Conservation (phyloP, 2,113 vertebrate species). For the Cottus gobio region DNA sequence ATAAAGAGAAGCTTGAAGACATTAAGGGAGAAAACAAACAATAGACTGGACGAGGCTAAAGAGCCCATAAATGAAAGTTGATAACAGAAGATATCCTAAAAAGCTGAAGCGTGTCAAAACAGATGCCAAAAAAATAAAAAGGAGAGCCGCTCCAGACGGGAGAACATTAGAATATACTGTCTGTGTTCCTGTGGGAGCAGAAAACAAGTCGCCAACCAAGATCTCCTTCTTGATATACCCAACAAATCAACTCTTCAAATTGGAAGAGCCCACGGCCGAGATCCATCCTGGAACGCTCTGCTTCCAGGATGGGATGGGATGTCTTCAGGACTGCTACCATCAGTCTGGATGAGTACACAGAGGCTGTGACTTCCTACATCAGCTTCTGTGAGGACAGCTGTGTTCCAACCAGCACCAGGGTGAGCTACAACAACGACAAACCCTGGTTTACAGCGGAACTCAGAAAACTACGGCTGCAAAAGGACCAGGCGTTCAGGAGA, state of each 20-base stretch:
- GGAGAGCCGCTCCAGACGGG: neutral
- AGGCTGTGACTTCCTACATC: too few relatives aligned
- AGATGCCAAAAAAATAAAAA: neutral
- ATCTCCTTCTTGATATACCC: neutral
- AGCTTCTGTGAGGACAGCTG: too few relatives aligned
- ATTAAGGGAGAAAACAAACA: neutral
- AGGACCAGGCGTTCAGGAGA: too few relatives aligned
- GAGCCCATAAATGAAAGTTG: neutral
- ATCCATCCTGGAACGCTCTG: neutral
- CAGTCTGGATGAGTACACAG: too few relatives aligned
- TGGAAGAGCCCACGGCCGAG: neutral
- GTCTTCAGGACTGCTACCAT: too few relatives aligned
- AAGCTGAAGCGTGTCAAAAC: neutral
- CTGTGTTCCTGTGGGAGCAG: neutral
- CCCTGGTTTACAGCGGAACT: too few relatives aligned
- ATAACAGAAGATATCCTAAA: neutral
- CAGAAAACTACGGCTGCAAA: too few relatives aligned
- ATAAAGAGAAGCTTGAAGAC: neutral
- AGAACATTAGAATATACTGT: slow-evolving; percentile 3
- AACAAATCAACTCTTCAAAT: neutral
- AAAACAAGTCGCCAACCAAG: neutral
- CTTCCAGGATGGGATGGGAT: too few relatives aligned
- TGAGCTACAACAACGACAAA: too few relatives aligned
- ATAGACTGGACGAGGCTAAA: neutral
- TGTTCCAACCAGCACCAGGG: too few relatives aligned